Conservation (phyloP, 2,888 invertebrate genomes). For the Drosophila mimica region DNA sequence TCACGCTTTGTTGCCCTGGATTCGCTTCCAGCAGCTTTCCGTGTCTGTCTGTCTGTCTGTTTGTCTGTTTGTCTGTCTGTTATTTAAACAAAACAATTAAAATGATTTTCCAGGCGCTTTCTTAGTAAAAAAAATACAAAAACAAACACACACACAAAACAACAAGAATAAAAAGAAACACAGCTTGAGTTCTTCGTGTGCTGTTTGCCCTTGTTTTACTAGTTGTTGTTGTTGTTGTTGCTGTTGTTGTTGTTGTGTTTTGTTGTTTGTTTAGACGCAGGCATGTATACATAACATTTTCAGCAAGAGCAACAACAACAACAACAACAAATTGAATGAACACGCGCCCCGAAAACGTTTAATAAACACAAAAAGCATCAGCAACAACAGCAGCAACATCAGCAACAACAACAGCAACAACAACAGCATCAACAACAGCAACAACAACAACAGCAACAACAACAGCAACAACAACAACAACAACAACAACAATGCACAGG, state of each 20-base stretch:
- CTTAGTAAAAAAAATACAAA: constrained; percentile 20
- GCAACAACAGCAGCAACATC: constrained; percentile 10
- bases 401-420: no score
- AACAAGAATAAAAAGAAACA: constrained; percentile 26
- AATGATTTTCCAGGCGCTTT: constrained; percentile 73
- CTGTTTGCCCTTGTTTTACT: constrained; percentile 37
- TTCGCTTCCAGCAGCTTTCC: constrained; percentile 25
- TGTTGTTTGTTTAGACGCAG: constrained; percentile 76
- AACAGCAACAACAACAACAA: constrained; percentile 15
- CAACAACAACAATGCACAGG: constrained; percentile 4
- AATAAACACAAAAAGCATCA: constrained; percentile 78
- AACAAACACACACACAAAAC: not conserved
- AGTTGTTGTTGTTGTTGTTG: constrained; percentile 39
- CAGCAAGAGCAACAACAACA: constrained; percentile 53
- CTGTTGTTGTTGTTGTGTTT: constrained; percentile 36
- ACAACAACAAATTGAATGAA: constrained; percentile 80
- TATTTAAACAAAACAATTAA: constrained; percentile 82
- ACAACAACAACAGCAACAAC: not conserved
- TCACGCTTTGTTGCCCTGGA: constrained; percentile 21
- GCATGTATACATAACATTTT: constrained; percentile 80
- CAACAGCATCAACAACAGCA: constrained; percentile 14
- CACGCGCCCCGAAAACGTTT: constrained; percentile 80
- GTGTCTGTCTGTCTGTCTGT: constrained; percentile 18
- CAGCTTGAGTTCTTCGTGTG: constrained; percentile 51
- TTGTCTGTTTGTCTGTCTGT: constrained; percentile 41